Evolutionary conservation across 2,888 invertebrate species (phyloP).

Genomic region (Drosophila koepferae): DNA sequence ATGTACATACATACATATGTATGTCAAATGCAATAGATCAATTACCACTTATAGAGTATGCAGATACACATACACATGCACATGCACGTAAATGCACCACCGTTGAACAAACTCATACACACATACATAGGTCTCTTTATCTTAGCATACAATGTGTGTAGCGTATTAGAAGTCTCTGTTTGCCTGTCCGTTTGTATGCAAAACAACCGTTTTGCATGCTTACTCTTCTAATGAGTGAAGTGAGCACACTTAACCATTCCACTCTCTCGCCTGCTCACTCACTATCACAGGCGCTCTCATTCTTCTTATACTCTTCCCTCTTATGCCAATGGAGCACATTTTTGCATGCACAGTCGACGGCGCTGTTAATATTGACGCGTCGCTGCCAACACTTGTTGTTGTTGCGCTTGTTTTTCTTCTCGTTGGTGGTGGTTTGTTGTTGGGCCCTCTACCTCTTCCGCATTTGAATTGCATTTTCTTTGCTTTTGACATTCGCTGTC

Average conservation of each 20-base stretch:
- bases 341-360: conserved; percentile 6
- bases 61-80: not conserved
- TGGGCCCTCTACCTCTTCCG: conserved; percentile 43
- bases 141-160: not conserved
- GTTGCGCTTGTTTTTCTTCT: conserved; percentile 48
- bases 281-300: not conserved
- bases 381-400: conserved; percentile 59
- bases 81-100: not conserved
- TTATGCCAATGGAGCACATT: conserved; percentile 4
- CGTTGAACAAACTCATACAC: not conserved
- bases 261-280: conserved; percentile 1
- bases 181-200: not conserved
- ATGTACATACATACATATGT: not conserved
- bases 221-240: not conserved
- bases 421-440: conserved; percentile 42
- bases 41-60: not conserved
- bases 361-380: conserved; percentile 48
- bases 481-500: conserved; percentile 41
- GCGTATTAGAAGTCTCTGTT: not conserved
- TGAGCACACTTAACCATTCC: conserved; percentile 7
- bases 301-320: conserved; percentile 1
- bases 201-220: conserved; percentile 7
- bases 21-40: not conserved
- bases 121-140: not conserved
- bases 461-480: conserved; percentile 37